Base-by-base conservation (phyloP, 2,113 vertebrate species). In the Cinclus cinclus region DNA sequence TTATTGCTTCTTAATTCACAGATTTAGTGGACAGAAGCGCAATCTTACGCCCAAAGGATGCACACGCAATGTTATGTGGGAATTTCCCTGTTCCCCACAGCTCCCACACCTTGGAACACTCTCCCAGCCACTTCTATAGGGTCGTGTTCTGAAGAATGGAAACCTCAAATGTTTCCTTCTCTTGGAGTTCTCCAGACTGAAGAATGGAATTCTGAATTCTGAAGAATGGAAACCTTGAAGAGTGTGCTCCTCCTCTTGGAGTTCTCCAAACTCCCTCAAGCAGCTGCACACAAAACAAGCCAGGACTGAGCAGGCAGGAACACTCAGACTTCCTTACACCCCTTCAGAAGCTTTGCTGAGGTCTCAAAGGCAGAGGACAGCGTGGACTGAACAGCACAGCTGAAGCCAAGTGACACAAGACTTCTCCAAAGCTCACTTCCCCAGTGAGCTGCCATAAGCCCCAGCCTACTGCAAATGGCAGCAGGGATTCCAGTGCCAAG, bases 1-100 rank as follows among this genome's bases (percentile, higher is more conserved):
- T 25, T 69, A 73, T 2, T 73, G 18, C 4, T 83, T 18, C 67
- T 16, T 52, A 19, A 62, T 31, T 49, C n/a, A 41, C 33, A 50
- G 23, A 33, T 0, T 13, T 33, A 71, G 21, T 8, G 27, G 33
- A 37, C 52, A 63, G 12, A 75, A 75, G 20, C 3, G 18, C 44
- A 71, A 17, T 9, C 8, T 24, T 4, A 20, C 0, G 10, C 76
- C 35, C n/a, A 24, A 58, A 44, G 49, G 67, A 20, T 8, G 20
- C 11, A 31, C 18, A 6, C 1, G 13, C 2, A 9, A 31, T 0
- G 4, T 31, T 18, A 3, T 2, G 4, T 11, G 56, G 49, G 31
- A 65, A 31, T 27, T 13, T 55, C 42, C 37, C 22, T 19, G 41
- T 44, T 10, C 7, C 10, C 23, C 7, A 1, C 7, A 4, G 42